These are phyloP conservation scores for Montipora cactus DNA, from an alignment of 64 coral and sea anemone species.

Conservation along the genomic window DNA sequence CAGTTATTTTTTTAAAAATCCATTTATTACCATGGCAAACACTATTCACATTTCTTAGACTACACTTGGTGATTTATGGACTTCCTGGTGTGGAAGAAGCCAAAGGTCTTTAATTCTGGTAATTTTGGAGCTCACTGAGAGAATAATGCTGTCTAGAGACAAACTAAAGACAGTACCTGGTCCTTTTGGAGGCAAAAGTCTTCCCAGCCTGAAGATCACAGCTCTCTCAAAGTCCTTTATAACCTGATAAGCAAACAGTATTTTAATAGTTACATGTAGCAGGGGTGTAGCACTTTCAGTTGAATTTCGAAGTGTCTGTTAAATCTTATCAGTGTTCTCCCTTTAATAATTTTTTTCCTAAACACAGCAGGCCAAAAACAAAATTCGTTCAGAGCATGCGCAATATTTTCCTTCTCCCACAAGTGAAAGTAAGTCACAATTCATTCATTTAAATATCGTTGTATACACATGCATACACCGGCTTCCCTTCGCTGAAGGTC, in stretches of 20 bases:
- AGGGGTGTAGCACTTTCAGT: too few species aligned
- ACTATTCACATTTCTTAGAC: too few species aligned
- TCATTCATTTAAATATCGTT: slow-evolving; percentile 21
- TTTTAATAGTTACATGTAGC: background rate
- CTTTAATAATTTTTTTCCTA: too few species aligned
- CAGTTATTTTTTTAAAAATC: too few species aligned
- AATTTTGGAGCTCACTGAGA: too few species aligned
- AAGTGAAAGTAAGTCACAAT: background rate
- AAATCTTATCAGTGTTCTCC: too few species aligned
- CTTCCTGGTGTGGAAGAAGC: too few species aligned
- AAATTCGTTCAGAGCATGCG: background rate
- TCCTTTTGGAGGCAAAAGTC: slow-evolving; percentile 83
- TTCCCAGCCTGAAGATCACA: slow-evolving; percentile 92
- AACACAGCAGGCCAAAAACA: background rate
- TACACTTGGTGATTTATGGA: too few species aligned
- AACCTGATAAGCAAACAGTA: slow-evolving; percentile 44
- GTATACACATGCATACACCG: fast-evolving
- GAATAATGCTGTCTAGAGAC: too few species aligned
- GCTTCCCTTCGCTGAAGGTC: slow-evolving; percentile 99
- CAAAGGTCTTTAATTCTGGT: too few species aligned
- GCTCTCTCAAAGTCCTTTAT: slow-evolving; percentile 94
- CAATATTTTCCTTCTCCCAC: background rate
- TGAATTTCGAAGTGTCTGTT: too few species aligned
- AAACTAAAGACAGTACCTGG: slow-evolving; percentile 63
- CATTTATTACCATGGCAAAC: too few species aligned